phyloP scores from a whole-genome alignment of 2,797 vertebrate species.

The Novumbra hubbsi region DNA sequence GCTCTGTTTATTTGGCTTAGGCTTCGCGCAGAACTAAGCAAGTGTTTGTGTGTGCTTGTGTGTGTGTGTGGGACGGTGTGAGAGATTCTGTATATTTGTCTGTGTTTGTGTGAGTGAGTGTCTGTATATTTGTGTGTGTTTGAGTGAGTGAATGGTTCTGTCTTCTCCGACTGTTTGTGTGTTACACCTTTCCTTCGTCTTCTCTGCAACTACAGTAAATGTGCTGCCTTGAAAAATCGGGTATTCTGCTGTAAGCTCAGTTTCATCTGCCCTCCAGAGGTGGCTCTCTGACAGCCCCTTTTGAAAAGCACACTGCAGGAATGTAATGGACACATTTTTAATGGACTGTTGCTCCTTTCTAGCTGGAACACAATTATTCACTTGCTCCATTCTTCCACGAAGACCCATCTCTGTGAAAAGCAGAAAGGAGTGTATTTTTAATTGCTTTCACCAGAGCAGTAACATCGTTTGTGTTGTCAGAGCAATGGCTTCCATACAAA shows the following conservation, averaged over 20 bases:
- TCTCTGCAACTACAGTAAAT: constrained; percentile 23
- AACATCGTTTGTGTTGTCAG: background rate
- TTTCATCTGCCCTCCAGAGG: constrained; percentile 51
- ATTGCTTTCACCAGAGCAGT: background rate
- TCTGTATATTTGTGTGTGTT: background rate
- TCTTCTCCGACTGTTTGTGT: background rate
- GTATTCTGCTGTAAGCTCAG: constrained; percentile 51
- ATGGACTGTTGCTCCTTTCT: constrained; percentile 48
- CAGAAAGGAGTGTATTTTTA: background rate
- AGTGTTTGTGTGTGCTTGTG: constrained; percentile 1
- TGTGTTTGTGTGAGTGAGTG: constrained; percentile 4
- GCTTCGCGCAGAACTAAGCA: constrained; percentile 8
- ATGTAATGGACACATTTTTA: constrained; percentile 53
- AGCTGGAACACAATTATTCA: constrained; percentile 51
- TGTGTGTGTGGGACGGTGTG: constrained; percentile 1
- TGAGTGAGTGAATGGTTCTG: background rate
- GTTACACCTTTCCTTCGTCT: background rate
- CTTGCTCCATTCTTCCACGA: constrained; percentile 41
- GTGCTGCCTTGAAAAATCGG: constrained; percentile 40
- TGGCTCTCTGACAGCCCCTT: constrained; percentile 45
- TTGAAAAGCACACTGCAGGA: constrained; percentile 41
- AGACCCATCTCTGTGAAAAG: constrained; percentile 21
- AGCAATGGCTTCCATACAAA: background rate
- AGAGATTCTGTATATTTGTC: background rate
- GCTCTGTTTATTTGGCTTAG: background rate